Base-by-base conservation (phyloP, 1,140 invertebrate species). In the Colletes gigas region DNA sequence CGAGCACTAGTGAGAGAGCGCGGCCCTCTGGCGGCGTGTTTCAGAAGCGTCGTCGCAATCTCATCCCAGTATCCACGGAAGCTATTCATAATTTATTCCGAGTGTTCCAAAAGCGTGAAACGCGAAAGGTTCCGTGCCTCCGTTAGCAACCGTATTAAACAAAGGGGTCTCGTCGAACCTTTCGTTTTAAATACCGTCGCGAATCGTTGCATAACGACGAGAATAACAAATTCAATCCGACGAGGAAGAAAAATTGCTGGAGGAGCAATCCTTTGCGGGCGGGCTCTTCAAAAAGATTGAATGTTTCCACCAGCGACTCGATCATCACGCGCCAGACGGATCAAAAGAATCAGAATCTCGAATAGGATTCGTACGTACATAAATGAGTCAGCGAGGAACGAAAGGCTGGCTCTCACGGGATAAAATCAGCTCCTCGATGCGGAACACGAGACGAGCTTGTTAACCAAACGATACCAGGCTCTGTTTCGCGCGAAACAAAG, bases 401-500 rank as follows among this genome's bases (percentile, higher is more conserved):
- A 78, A 72, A 73, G 59, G 30, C 12, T 44, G 3, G 21, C 59
- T 55, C 44, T 78, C 10, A 47, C 41, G 41, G 54, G 21, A 66
- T 65, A 55, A 60, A 81, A 77, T 76, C 55, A 63, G 17, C 15
- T 55, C 30, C 70, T 71, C 68, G 47, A 75, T 67, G 19, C 62
- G 60, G 21, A 68, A 77, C 55, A 67, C 19, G 72, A 44, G 55
- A 41, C 63, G 54, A 81, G 47, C 69, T 69, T 77, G 65, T 86
- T 77, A 83, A 83, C 54, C 72, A 60, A 69, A 72, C 83, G 78
- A 84, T 85, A 84, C 84, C 77, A 54, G 68, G 44, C 50, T 44
- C 63, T 63, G 67, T 74, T 82, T 63, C 55, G 63, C 63, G 54
- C 63, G 85, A 87, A 88, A 88, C 76, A 88, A 88, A 84, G 79